A percentile compares a stretch with the other conserved stretches of the same genome.
Evolutionary conservation across 2,113 vertebrate genomes (phyloP).

Genomic region (Megaceryle torquata): DNA sequence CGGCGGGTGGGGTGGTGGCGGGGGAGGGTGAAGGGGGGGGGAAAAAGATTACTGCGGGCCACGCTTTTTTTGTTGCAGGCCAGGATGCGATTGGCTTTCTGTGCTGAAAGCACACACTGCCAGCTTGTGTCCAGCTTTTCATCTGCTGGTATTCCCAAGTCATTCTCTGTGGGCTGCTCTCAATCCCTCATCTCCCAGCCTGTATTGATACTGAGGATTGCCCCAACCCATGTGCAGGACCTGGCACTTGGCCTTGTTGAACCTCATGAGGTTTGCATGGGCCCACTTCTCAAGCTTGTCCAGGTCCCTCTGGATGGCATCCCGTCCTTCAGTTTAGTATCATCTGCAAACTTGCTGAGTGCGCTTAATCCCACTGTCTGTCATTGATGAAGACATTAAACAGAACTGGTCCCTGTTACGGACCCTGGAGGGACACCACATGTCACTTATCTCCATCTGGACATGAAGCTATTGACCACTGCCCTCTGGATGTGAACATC

Average conservation of each 20-base stretch:
- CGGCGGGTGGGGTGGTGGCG: too few relatives aligned
- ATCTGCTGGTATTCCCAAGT: background rate
- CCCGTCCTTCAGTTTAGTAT: background rate
- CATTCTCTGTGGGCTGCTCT: background rate
- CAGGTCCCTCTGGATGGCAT: background rate
- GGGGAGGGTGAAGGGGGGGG: too few relatives aligned
- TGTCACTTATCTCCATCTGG: background rate
- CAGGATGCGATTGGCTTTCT: background rate
- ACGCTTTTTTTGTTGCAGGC: background rate
- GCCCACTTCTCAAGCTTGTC: background rate
- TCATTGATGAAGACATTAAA: background rate
- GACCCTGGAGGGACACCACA: background rate
- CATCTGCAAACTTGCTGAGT: too few relatives aligned
- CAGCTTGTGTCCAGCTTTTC: background rate
- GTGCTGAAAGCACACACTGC: background rate
- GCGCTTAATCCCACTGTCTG: background rate
- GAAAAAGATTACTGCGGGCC: too few relatives aligned
- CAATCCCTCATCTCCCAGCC: background rate
- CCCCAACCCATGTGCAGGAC: background rate
- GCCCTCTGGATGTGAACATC: background rate
- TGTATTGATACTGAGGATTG: background rate
- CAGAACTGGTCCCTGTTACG: background rate
- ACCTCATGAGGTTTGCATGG: background rate
- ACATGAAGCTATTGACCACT: background rate
- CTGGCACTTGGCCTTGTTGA: background rate